A percentile compares a stretch with the other conserved stretches of the same genome.
Conservation (phyloP, 1,140 invertebrate genomes). For the Drosophila guanche region DNA sequence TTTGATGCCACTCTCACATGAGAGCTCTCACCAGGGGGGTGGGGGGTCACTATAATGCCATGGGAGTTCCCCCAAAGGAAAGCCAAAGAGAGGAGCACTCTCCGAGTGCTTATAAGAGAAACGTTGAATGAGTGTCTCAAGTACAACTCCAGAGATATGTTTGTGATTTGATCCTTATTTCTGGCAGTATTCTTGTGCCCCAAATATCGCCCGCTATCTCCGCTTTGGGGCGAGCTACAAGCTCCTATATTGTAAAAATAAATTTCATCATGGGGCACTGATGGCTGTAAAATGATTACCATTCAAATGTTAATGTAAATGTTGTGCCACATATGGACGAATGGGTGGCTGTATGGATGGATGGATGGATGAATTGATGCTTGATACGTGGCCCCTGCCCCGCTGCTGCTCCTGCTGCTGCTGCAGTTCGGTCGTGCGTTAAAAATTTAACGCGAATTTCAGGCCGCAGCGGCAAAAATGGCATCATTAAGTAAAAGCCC, state of each 20-base stretch:
- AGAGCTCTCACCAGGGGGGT: constrained; percentile 17
- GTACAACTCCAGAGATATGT: no score
- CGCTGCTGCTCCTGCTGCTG: constrained; percentile 42
- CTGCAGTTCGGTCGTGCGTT: constrained; percentile 76
- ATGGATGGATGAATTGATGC: constrained; percentile 36
- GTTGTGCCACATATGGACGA: constrained; percentile 45
- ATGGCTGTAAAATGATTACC: constrained; percentile 41
- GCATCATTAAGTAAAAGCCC: constrained; percentile 80
- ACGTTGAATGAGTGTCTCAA: no score
- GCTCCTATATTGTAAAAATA: constrained; percentile 4
- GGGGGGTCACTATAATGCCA: no score
- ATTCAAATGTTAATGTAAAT: constrained; percentile 57
- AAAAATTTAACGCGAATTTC: constrained; percentile 81
- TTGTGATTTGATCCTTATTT: no score
- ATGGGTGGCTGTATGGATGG: constrained; percentile 31
- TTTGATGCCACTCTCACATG: constrained; percentile 15
- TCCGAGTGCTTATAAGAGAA: no score
- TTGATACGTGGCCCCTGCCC: constrained; percentile 20
- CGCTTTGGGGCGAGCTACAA: constrained; percentile 10
- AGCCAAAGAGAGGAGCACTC: no score
- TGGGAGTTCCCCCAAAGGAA: no score
- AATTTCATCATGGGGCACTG: constrained; percentile 16
- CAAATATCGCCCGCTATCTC: no score
- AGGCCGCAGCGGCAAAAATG: constrained; percentile 74
- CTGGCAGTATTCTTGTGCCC: no score